A percentile compares a stretch with the other conserved stretches of the same genome.
These are phyloP conservation scores for Terrapene triunguis DNA, from an alignment of 2,113 vertebrate genomes.

Conservation along the genomic window DNA sequence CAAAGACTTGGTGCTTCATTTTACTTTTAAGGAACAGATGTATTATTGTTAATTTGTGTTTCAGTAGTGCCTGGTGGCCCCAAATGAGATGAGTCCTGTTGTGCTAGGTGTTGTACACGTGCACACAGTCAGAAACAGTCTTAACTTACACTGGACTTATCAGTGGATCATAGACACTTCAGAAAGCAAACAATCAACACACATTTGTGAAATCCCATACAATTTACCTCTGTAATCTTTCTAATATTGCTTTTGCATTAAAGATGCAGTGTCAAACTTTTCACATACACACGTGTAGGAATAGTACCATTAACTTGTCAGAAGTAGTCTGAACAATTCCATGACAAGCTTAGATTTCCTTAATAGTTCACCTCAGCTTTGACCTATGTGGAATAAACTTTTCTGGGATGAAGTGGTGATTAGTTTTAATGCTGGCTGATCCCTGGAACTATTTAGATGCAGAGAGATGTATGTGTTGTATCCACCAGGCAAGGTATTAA, in stretches of 20 bases:
- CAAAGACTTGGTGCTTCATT: slow-evolving; percentile 6
- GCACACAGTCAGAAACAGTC: background rate
- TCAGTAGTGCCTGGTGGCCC: background rate
- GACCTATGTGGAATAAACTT: background rate
- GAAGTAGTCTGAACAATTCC: background rate
- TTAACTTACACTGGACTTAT: background rate
- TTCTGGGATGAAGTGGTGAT: slow-evolving; percentile 22
- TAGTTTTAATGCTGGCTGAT: slow-evolving; percentile 31
- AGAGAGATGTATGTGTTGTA: background rate
- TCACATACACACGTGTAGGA: background rate
- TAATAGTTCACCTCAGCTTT: slow-evolving; percentile 4
- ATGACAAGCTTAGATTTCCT: background rate
- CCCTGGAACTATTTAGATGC: slow-evolving; percentile 5
- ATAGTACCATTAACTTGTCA: background rate
- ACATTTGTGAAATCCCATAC: background rate
- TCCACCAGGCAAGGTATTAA: too few species aligned
- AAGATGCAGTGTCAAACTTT: background rate
- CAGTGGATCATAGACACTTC: background rate
- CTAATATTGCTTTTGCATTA: background rate
- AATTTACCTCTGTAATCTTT: background rate
- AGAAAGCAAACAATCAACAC: background rate
- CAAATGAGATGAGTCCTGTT: background rate
- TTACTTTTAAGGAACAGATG: background rate
- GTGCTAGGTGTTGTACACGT: background rate
- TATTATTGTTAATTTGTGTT: background rate